These are phyloP conservation scores for Catharus bicknelli DNA, from an alignment of 2,113 vertebrate genomes.

Conservation along the genomic window DNA sequence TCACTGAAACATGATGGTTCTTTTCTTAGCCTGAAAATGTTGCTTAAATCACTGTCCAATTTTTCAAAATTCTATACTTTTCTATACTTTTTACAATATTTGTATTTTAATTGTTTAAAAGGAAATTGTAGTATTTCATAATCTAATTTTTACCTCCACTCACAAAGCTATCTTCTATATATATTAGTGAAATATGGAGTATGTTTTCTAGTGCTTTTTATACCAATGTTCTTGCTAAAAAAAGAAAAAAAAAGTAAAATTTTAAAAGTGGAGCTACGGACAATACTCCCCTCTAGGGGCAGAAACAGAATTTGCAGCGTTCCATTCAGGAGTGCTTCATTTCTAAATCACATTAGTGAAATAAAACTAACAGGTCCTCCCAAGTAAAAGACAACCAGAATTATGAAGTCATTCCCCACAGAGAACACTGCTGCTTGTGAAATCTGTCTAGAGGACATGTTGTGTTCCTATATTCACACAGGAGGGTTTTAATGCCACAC, in stretches of 20 bases:
- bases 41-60: background rate
- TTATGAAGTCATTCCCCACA: background rate
- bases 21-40: background rate
- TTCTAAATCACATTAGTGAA: background rate
- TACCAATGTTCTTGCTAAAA: background rate
- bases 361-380: background rate
- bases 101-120: background rate
- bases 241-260: background rate
- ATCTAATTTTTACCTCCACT: background rate
- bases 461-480: background rate
- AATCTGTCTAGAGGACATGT: background rate
- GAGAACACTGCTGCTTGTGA: background rate
- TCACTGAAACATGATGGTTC: background rate
- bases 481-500: background rate
- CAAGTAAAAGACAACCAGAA: background rate
- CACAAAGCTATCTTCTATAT: background rate
- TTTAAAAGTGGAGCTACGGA: background rate
- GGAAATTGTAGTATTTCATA: background rate
- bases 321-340: background rate
- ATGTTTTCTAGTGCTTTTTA: background rate
- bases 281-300: slow-evolving; percentile 62
- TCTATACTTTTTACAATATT: background rate
- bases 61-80: background rate
- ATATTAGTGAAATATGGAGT: background rate
- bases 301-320: slow-evolving; percentile 1